Conservation (phyloP, 1,140 invertebrate species). For the Theocolax elegans region DNA sequence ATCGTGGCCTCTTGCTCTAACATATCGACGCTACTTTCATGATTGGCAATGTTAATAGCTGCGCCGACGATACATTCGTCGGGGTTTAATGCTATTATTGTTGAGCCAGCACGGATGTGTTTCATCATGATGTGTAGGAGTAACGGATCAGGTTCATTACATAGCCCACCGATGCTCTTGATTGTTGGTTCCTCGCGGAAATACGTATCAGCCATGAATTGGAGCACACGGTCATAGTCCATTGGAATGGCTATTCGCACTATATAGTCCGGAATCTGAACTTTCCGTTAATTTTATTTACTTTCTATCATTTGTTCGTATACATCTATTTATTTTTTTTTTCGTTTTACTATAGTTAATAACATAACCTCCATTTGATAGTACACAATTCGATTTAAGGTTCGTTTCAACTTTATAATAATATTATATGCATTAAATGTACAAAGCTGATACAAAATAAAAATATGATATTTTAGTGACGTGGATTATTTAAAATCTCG, state of each 20-base stretch:
- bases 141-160: slow-evolving; percentile 23
- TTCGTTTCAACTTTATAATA: too few relatives aligned
- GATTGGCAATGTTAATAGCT: slow-evolving; percentile 57
- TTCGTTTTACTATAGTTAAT: too few relatives aligned
- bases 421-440: too few relatives aligned
- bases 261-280: slow-evolving; percentile 18
- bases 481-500: too few relatives aligned
- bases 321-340: too few relatives aligned
- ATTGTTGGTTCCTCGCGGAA: slow-evolving; percentile 52
- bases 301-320: not conserved
- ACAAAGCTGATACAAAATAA: too few relatives aligned
- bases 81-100: slow-evolving; percentile 61
- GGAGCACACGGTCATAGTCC: slow-evolving; percentile 52
- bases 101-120: slow-evolving; percentile 57
- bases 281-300: not conserved
- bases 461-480: too few relatives aligned
- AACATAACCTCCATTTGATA: too few relatives aligned
- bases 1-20: not conserved
- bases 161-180: slow-evolving; percentile 48
- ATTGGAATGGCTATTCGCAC: slow-evolving; percentile 50
- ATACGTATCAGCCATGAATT: slow-evolving; percentile 54
- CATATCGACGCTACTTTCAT: slow-evolving; percentile 52
- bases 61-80: slow-evolving; percentile 61
- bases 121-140: slow-evolving; percentile 50
- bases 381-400: too few relatives aligned